Base-by-base conservation (phyloP, 2,797 vertebrate species). In the Poeciliopsis turneri region DNA sequence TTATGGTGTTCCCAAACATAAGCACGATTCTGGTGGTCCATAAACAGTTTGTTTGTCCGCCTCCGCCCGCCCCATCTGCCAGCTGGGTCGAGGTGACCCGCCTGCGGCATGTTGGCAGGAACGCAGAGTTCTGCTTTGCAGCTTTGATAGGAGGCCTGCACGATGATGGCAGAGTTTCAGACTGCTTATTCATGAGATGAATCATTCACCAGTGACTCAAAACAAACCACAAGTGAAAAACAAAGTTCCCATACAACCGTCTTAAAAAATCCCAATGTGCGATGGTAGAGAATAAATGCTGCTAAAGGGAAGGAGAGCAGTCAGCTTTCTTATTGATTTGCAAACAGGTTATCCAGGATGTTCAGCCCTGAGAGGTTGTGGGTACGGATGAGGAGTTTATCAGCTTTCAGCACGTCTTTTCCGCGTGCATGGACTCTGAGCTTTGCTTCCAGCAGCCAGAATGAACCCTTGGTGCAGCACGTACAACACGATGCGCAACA, bases 31-130 rank as follows among this genome's bases (percentile, higher is more conserved):
- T 75, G 75, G 79, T 82, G 82, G 77, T 73, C 84, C 78, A 49
- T 84, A 86, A 92, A 91, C 80, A 81, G 64, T 82, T 89, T 87
- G 74, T 78, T 79, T 82, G 82, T 79, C 74, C 51, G 81, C 76
- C 36, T 78, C 82, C 71, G 4, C 75, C 87, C 82, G 82, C 84
- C 41, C 84, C 78, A 47, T 75, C 81, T 78, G 71, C 83, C 72
- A 78, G 86, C 89, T 82, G 84, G 92, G 93, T 94, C 84, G 84
- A 64, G 46, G 74, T 91, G 93, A 95, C 89, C 92, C 78, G 83
- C 79, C 49, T 72, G 79, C 81, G 45, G 74, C 73, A 80, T 81
- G 70, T 89, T 94, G 89, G 92, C 90, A 89, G 86, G 91, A 91
- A 93, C 90, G 89, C 43, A 64, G 61, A 91, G 90, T 86, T 90